These are phyloP conservation scores for Mactromeris polynyma DNA, from an alignment of 2,888 invertebrate species.

Conservation along the genomic window DNA sequence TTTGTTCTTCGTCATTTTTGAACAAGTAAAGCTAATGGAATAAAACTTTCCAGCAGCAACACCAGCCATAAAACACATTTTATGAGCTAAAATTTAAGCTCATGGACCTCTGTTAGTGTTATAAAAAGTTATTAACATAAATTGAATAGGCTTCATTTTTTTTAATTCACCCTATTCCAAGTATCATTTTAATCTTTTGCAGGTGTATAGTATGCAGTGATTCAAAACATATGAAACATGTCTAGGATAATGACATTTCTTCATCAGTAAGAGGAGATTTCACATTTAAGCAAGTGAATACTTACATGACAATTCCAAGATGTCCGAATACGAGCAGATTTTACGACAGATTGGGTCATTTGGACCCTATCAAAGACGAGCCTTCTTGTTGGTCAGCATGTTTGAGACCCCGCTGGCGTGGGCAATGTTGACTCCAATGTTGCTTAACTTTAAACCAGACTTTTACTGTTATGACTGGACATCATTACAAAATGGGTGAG, in stretches of 20 bases:
- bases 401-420: constrained; percentile 85
- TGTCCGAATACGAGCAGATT: constrained; percentile 84
- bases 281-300: background rate
- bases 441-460: constrained; percentile 78
- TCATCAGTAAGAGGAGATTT: background rate
- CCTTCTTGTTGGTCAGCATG: constrained; percentile 83
- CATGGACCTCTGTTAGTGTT: background rate
- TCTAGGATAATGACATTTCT: background rate
- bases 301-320: constrained; percentile 17
- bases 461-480: constrained; percentile 75
- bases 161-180: background rate
- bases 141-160: background rate
- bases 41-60: too few species aligned
- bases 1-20: too few species aligned
- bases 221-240: background rate
- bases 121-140: background rate
- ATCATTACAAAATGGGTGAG: constrained; percentile 46
- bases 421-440: constrained; percentile 85
- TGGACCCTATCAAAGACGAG: constrained; percentile 84
- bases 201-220: background rate
- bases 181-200: background rate
- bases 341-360: constrained; percentile 81
- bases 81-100: background rate
- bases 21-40: too few species aligned
- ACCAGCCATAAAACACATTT: background rate